Conservation (phyloP, 2,797 vertebrate genomes). For the Podarcis siculus region DNA sequence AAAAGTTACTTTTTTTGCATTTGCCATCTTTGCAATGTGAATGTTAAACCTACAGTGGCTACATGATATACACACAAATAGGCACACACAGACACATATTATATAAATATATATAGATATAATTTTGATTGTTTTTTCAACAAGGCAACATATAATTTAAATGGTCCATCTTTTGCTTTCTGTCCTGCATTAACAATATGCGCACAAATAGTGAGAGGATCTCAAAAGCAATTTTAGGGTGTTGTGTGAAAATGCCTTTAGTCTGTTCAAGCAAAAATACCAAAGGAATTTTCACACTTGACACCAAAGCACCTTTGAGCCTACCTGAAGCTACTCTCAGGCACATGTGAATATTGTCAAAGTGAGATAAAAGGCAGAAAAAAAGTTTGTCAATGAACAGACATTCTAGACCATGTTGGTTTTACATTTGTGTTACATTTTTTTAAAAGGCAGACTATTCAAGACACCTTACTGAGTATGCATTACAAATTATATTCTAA, state of each 20-base stretch:
- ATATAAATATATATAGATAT: neutral
- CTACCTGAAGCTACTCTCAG: neutral
- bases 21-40: neutral
- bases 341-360: neutral
- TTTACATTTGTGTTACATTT: neutral
- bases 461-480: neutral
- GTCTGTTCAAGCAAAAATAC: neutral
- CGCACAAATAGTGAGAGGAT: neutral
- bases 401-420: neutral
- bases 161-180: neutral
- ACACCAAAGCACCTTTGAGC: neutral
- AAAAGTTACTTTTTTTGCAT: too few species aligned
- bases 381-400: neutral
- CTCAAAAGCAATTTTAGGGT: neutral
- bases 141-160: neutral
- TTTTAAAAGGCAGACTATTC: neutral
- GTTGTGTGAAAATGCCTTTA: neutral
- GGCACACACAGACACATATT: too few species aligned
- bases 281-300: neutral
- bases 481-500: neutral
- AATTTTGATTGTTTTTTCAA: neutral
- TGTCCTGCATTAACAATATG: neutral
- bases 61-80: neutral
- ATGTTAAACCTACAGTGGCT: neutral
- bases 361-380: neutral